Conservation (phyloP, 2,888 invertebrate genomes). For the Nymphalis polychloros region DNA sequence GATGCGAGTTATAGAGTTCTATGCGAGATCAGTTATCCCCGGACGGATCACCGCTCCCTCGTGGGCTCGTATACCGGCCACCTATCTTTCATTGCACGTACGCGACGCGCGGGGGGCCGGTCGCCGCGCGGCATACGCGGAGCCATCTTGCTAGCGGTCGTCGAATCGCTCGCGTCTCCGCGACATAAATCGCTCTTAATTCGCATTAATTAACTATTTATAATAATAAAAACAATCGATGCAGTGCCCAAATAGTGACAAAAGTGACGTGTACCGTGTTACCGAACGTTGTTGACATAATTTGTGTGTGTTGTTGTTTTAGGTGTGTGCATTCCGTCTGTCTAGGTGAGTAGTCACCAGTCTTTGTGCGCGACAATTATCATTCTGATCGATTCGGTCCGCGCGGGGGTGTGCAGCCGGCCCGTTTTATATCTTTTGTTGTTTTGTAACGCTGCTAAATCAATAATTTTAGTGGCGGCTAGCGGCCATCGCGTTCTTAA, state of each 20-base stretch:
- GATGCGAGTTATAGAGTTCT: neutral
- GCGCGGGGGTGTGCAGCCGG: constrained; percentile 76
- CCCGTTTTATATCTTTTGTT: constrained; percentile 80
- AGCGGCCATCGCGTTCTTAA: constrained; percentile 51
- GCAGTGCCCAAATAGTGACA: constrained; percentile 48
- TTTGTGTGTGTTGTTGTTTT: constrained; percentile 68
- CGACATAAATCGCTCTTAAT: constrained; percentile 71
- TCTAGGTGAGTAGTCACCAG: constrained; percentile 77
- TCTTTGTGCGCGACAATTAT: constrained; percentile 82
- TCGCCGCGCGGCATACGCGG: constrained; percentile 64
- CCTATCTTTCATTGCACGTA: constrained; percentile 83
- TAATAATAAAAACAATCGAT: constrained; percentile 53
- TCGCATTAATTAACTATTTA: constrained; percentile 76
- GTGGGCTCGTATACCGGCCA: constrained; percentile 63
- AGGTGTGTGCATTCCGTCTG: constrained; percentile 74
- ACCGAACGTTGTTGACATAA: constrained; percentile 60
- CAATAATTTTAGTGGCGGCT: constrained; percentile 78
- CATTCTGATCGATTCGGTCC: constrained; percentile 77
- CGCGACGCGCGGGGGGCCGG: constrained; percentile 71
- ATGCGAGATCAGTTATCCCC: constrained; percentile 47
- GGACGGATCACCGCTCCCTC: constrained; percentile 53
- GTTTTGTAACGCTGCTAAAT: constrained; percentile 77
- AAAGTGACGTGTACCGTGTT: constrained; percentile 53
- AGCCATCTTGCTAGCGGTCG: constrained; percentile 80
- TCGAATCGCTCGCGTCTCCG: constrained; percentile 77